phyloP scores from a whole-genome alignment of 2,888 invertebrate species.

The Himalopsyche anomala region DNA sequence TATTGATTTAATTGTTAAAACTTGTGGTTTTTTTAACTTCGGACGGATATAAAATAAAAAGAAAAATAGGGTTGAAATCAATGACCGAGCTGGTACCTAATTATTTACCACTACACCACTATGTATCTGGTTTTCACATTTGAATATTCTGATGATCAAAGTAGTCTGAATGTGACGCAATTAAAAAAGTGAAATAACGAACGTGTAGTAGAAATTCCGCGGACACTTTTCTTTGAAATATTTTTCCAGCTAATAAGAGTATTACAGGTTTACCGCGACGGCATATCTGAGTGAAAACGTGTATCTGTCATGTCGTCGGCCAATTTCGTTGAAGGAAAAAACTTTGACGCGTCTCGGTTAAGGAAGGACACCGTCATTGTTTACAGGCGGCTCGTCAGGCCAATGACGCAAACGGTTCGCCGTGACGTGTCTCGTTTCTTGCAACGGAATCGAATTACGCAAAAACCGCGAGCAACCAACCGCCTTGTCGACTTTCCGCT shows the following conservation, averaged over 20 bases:
- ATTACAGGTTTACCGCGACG: not conserved
- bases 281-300: constrained; percentile 1
- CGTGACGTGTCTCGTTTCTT: constrained; percentile 25
- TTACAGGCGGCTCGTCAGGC: not conserved
- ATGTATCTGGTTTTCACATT: too few relatives aligned
- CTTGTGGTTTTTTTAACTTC: too few relatives aligned
- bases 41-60: too few relatives aligned
- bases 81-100: too few relatives aligned
- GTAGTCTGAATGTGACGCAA: too few relatives aligned
- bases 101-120: too few relatives aligned
- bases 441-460: constrained; percentile 34
- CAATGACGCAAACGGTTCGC: constrained; percentile 16
- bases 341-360: not conserved
- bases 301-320: not conserved
- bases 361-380: not conserved
- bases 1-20: too few relatives aligned
- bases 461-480: constrained; percentile 2
- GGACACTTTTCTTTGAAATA: not conserved
- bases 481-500: not conserved
- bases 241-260: not conserved
- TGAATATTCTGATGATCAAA: too few relatives aligned
- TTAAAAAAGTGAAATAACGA: too few relatives aligned
- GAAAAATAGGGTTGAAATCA: too few relatives aligned
- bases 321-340: not conserved
- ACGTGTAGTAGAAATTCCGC: too few relatives aligned